These are phyloP conservation scores for Melanaphis sacchari DNA, from an alignment of 1,140 invertebrate species.

Conservation along the genomic window DNA sequence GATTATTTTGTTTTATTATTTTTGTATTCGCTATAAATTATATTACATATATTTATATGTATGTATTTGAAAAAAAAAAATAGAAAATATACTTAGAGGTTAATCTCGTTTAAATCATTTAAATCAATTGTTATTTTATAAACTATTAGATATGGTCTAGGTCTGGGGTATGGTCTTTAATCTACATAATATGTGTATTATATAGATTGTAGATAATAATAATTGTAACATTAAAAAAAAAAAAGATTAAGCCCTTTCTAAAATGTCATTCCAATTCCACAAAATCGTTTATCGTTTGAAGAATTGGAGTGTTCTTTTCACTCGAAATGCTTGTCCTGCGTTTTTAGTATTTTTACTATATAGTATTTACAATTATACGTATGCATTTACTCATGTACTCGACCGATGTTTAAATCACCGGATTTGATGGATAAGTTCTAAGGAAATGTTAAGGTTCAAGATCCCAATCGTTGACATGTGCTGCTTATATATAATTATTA, in stretches of 20 bases:
- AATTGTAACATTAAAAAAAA: neutral
- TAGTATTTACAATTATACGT: neutral
- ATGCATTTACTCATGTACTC: neutral
- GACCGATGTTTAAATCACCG: neutral
- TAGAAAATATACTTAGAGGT: neutral
- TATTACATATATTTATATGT: too few species aligned
- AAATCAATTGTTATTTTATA: neutral
- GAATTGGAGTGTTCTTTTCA: neutral
- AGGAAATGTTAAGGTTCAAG: neutral
- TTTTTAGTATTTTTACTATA: too few species aligned
- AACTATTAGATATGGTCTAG: too few species aligned
- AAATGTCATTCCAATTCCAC: neutral
- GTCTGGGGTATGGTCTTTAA: too few species aligned
- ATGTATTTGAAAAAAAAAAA: neutral
- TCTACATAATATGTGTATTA: too few species aligned
- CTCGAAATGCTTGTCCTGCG: neutral
- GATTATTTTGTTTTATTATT: neutral
- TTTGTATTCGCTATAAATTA: neutral
- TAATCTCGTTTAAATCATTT: neutral
- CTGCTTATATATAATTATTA: neutral
- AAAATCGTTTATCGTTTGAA: neutral
- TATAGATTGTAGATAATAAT: neutral
- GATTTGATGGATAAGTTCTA: neutral
- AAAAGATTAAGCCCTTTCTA: neutral
- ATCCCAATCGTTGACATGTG: neutral